A percentile compares a stretch with the other conserved stretches of the same genome.
These are phyloP conservation scores for Amblyteles armatorius DNA, from an alignment of 2,888 invertebrate genomes.

Conservation along the genomic window DNA sequence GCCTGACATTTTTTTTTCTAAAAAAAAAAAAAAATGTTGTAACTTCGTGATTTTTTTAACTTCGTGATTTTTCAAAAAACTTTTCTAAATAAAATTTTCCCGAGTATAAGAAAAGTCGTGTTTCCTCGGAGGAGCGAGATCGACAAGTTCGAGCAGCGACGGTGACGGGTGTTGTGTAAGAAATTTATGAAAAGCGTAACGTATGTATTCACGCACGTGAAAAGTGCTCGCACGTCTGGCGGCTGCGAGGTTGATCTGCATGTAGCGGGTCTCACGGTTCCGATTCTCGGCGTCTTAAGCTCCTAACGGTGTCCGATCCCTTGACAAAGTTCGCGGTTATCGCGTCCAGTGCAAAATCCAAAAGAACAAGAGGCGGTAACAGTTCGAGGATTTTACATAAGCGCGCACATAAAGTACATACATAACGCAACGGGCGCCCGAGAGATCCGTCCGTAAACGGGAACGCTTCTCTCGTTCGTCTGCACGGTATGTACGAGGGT, in stretches of 20 bases:
- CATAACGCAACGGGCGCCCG: slow-evolving; percentile 40
- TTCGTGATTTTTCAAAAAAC: too few relatives aligned
- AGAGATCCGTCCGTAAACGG: slow-evolving; percentile 18
- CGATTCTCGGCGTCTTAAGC: neutral
- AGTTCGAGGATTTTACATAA: slow-evolving; percentile 53
- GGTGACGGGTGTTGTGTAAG: slow-evolving; percentile 19
- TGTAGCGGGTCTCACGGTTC: slow-evolving; percentile 36
- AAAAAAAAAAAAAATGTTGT: too few relatives aligned
- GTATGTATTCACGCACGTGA: slow-evolving; percentile 20
- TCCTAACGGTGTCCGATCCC: slow-evolving; percentile 39
- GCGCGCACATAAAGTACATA: slow-evolving; percentile 39
- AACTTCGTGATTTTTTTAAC: too few relatives aligned
- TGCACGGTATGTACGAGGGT: neutral
- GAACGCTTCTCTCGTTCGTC: slow-evolving; percentile 16
- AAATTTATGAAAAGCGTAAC: slow-evolving; percentile 33
- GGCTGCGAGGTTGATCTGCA: slow-evolving; percentile 28
- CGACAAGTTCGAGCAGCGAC: neutral
- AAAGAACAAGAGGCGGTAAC: slow-evolving; percentile 6
- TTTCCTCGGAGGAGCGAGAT: neutral
- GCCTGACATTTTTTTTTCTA: too few relatives aligned
- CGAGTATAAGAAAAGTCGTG: neutral
- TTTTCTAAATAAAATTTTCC: neutral
- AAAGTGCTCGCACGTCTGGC: slow-evolving; percentile 10
- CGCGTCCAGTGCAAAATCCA: slow-evolving; percentile 1
- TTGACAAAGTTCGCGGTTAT: slow-evolving; percentile 24